A percentile compares a stretch with the other conserved stretches of the same genome.
Evolutionary conservation across 2,797 vertebrate species (phyloP).

Genomic region (Heteromormyrus szaboi): DNA sequence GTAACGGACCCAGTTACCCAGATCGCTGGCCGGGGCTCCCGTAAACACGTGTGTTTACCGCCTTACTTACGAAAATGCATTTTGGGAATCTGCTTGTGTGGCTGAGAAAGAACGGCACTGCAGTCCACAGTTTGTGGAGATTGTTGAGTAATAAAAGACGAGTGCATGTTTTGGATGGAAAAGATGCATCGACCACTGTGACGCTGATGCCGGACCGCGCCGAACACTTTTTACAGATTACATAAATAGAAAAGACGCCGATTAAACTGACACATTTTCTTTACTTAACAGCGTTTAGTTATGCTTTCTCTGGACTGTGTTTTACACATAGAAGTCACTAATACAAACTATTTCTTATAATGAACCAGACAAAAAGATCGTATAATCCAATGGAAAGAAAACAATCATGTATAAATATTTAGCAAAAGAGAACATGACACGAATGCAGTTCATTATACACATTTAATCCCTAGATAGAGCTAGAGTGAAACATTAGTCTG

Average conservation of each 20-base stretch:
- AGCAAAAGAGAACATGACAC: background rate
- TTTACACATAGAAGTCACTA: background rate
- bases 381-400: background rate
- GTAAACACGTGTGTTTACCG: background rate
- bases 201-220: background rate
- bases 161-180: background rate
- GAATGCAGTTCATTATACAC: background rate
- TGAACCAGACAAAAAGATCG: background rate
- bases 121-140: background rate
- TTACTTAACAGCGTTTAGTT: background rate
- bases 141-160: background rate
- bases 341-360: background rate
- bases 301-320: background rate
- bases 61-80: background rate
- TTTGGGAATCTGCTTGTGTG: background rate
- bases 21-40: background rate
- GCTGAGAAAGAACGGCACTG: background rate
- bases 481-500: background rate
- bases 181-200: background rate
- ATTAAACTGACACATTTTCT: background rate
- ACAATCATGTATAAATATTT: background rate
- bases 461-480: background rate
- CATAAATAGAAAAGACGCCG: background rate
- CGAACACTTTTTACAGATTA: background rate
- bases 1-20: background rate